phyloP scores from a whole-genome alignment of 2,113 vertebrate species.

The Anolis carolinensis region DNA sequence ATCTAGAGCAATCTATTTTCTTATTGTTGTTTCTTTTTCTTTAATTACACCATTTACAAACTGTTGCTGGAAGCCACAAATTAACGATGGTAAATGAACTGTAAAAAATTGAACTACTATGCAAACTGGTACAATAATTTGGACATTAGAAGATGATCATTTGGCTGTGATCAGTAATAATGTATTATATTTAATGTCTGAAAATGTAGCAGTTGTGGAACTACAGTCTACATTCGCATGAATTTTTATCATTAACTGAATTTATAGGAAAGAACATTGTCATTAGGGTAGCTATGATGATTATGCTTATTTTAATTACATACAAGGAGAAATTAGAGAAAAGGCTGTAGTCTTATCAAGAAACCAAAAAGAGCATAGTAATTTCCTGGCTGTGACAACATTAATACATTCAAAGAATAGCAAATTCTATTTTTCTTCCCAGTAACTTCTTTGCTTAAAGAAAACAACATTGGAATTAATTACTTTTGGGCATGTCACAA shows the following conservation, averaged over 20 bases:
- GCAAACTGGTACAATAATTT: slow-evolving; percentile 44
- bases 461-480: slow-evolving; percentile 1
- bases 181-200: slow-evolving; percentile 53
- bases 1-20: slow-evolving; percentile 46
- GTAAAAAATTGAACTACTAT: slow-evolving; percentile 46
- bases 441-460: slow-evolving; percentile 13
- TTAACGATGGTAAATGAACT: slow-evolving; percentile 62
- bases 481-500: slow-evolving; percentile 7
- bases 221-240: slow-evolving; percentile 47
- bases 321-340: slow-evolving; percentile 41
- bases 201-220: slow-evolving; percentile 46
- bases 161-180: slow-evolving; percentile 44
- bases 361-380: neutral
- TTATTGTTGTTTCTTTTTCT: slow-evolving; percentile 58
- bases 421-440: neutral
- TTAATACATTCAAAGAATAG: neutral
- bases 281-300: slow-evolving; percentile 56
- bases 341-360: slow-evolving; percentile 42
- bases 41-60: slow-evolving; percentile 49
- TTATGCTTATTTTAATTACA: slow-evolving; percentile 59
- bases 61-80: slow-evolving; percentile 54
- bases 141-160: slow-evolving; percentile 49
- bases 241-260: slow-evolving; percentile 56
- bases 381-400: slow-evolving; percentile 3
- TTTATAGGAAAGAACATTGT: slow-evolving; percentile 47